These are phyloP conservation scores for Euproctis similis DNA, from an alignment of 2,888 invertebrate genomes.

Conservation along the genomic window DNA sequence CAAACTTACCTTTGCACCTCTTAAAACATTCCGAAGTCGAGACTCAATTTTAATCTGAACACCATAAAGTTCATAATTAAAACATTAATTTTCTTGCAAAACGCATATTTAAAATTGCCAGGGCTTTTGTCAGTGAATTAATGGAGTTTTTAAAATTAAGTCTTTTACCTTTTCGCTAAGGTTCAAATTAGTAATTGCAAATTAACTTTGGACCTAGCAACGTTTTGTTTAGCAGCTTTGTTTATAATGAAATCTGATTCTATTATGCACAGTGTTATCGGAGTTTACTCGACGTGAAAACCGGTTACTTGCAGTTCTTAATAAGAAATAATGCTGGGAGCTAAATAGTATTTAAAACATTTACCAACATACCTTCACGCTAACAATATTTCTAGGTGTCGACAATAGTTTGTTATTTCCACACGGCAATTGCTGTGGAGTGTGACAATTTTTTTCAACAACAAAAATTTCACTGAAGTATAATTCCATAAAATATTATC, in stretches of 20 bases:
- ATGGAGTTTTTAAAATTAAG: constrained; percentile 3
- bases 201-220: constrained; percentile 4
- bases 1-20: constrained; percentile 6
- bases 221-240: constrained; percentile 14
- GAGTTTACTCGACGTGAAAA: constrained; percentile 5
- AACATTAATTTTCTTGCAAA: neutral
- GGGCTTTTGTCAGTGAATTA: constrained; percentile 7
- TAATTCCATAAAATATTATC: too few species aligned
- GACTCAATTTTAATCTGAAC: neutral
- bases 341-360: too few species aligned
- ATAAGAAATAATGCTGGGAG: too few species aligned
- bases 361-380: too few species aligned
- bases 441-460: too few species aligned
- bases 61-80: neutral
- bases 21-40: neutral
- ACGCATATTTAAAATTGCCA: constrained; percentile 3
- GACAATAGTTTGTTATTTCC: too few species aligned
- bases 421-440: too few species aligned
- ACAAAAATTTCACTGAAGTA: too few species aligned
- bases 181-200: constrained; percentile 3
- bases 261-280: constrained; percentile 11
- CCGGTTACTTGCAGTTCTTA: constrained; percentile 1
- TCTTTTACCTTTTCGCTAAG: neutral
- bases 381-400: too few species aligned
- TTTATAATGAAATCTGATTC: constrained; percentile 23